phyloP scores from a whole-genome alignment of 2,113 vertebrate species.

The Centropus bengalensis region DNA sequence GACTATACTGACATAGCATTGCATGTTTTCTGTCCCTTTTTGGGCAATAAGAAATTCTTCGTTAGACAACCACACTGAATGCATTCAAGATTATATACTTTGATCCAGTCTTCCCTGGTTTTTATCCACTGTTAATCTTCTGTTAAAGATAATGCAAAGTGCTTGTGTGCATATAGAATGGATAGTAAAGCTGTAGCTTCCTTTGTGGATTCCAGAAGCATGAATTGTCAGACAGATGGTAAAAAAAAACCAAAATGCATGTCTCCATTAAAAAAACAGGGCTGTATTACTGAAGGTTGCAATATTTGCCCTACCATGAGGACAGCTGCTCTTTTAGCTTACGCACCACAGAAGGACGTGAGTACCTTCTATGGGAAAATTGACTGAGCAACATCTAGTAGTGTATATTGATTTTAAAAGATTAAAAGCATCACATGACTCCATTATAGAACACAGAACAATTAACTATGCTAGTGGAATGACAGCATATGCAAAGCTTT shows the following conservation, averaged over 20 bases:
- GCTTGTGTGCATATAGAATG: background rate
- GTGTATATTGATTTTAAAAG: slow-evolving; percentile 23
- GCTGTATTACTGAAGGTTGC: slow-evolving; percentile 2
- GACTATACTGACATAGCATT: background rate
- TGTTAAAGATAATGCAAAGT: background rate
- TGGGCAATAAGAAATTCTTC: background rate
- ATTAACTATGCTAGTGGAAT: background rate
- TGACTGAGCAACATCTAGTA: slow-evolving; percentile 6
- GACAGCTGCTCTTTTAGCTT: background rate
- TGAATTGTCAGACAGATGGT: slow-evolving; percentile 3
- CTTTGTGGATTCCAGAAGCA: slow-evolving; percentile 29
- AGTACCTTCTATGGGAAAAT: background rate
- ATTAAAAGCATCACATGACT: slow-evolving; percentile 37
- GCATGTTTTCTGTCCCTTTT: slow-evolving; percentile 10
- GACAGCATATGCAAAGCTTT: background rate
- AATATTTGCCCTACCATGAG: background rate
- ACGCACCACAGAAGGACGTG: background rate
- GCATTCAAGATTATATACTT: background rate
- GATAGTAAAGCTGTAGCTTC: background rate
- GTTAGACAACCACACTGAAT: background rate
- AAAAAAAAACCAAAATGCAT: slow-evolving; percentile 39
- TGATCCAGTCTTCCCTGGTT: background rate
- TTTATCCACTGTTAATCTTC: background rate
- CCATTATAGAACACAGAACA: slow-evolving; percentile 23
- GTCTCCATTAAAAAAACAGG: slow-evolving; percentile 6